phyloP scores from a whole-genome alignment of 2,888 invertebrate genomes.

The Chymomyza caudatula region DNA sequence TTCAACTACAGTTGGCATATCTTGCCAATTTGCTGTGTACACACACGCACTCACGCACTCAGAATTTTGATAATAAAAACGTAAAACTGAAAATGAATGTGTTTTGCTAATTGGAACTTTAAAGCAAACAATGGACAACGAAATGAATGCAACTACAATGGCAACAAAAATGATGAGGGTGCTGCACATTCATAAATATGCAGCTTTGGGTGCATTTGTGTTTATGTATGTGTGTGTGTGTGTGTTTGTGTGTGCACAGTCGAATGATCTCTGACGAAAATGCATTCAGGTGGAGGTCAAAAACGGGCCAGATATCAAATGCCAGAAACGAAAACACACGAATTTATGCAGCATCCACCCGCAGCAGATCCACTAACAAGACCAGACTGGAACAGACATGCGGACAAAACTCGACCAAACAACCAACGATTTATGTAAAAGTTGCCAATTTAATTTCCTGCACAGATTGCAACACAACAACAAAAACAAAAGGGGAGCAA shows the following conservation, averaged over 20 bases:
- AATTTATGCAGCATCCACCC: background rate
- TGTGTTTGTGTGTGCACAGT: background rate
- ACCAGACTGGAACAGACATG: background rate
- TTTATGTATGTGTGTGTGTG: background rate
- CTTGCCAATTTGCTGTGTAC: background rate
- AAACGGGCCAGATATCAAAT: background rate
- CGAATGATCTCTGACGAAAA: background rate
- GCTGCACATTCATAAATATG: background rate
- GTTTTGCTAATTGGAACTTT: background rate
- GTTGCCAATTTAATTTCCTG: slow-evolving; percentile 59
- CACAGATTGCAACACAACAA: slow-evolving; percentile 6
- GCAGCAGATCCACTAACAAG: background rate
- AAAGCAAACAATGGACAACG: background rate
- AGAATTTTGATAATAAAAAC: background rate
- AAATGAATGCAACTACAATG: background rate
- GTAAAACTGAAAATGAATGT: background rate
- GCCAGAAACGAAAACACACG: background rate
- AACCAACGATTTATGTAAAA: slow-evolving; percentile 48
- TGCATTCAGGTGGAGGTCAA: background rate
- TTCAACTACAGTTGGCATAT: background rate
- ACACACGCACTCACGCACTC: too few species aligned
- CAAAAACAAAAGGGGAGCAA: background rate
- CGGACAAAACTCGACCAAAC: background rate
- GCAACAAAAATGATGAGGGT: background rate
- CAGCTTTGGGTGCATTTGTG: background rate